Conservation (phyloP, 2,888 invertebrate genomes). For the Drosophila anomalata region DNA sequence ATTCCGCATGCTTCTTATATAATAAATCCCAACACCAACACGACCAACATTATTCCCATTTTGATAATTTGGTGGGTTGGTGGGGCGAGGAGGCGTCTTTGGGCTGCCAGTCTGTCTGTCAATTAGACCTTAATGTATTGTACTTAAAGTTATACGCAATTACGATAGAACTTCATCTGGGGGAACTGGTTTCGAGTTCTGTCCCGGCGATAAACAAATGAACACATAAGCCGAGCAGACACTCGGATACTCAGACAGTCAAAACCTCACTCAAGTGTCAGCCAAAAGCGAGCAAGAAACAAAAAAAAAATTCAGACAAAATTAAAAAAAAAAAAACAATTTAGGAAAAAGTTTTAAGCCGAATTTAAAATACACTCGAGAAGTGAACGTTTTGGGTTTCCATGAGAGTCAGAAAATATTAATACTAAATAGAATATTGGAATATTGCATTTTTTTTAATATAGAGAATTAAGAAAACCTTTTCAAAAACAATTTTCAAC, state of each 20-base stretch:
- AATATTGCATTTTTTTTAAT: too few species aligned
- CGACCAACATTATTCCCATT: constrained; percentile 38
- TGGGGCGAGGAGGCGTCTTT: constrained; percentile 8
- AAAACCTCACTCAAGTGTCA: constrained; percentile 40
- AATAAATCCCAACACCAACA: constrained; percentile 51
- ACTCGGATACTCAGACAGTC: constrained; percentile 23
- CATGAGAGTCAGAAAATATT: constrained; percentile 5
- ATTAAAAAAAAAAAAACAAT: constrained; percentile 15
- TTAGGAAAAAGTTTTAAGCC: constrained; percentile 1
- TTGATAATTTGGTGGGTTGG: constrained; percentile 2
- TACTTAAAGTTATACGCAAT: constrained; percentile 77
- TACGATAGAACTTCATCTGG: constrained; percentile 65
- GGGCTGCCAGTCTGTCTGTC: constrained; percentile 70
- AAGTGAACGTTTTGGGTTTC: not conserved
- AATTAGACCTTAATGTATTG: constrained; percentile 78
- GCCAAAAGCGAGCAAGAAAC: constrained; percentile 13
- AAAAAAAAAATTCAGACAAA: constrained; percentile 16
- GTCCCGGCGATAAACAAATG: constrained; percentile 49
- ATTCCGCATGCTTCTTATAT: constrained; percentile 55
- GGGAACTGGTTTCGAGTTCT: constrained; percentile 47
- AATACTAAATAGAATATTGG: too few species aligned
- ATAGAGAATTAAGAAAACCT: not conserved
- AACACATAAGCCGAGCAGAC: constrained; percentile 60
- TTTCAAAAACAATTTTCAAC: not conserved
- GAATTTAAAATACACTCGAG: constrained; percentile 7